phyloP scores from a whole-genome alignment of 2,113 vertebrate species.

The Illadopsis cleaveri region DNA sequence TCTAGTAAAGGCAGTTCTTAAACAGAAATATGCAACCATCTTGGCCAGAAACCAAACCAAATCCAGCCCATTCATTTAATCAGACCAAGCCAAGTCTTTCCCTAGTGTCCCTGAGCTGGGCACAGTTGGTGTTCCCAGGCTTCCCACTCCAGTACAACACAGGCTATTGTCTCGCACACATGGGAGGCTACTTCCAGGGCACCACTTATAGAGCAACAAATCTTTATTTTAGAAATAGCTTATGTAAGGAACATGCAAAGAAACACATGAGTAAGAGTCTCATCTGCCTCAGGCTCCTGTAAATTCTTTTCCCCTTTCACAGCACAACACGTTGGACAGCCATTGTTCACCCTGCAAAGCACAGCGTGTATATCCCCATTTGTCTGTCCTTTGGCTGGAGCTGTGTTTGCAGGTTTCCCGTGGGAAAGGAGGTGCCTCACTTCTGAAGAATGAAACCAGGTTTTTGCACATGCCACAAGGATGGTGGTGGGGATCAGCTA shows the following conservation, averaged over 20 bases:
- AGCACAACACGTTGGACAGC: background rate
- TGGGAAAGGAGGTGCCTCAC: constrained; percentile 5
- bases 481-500: background rate
- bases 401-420: background rate
- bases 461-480: background rate
- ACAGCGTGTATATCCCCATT: background rate
- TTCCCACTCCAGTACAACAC: background rate
- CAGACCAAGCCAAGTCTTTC: background rate
- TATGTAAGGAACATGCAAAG: constrained; percentile 56
- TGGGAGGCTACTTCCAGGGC: background rate
- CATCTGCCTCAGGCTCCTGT: constrained; percentile 45
- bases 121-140: background rate
- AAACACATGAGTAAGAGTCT: constrained; percentile 39
- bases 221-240: constrained; percentile 44
- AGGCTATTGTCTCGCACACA: background rate
- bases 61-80: background rate
- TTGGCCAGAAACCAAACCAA: constrained; percentile 7
- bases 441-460: background rate
- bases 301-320: background rate
- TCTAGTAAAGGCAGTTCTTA: background rate
- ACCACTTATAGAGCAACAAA: background rate
- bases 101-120: background rate
- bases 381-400: background rate
- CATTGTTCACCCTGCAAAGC: background rate
- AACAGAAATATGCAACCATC: background rate